Base-by-base conservation (phyloP, 2,113 vertebrate species). In the Junco hyemalis region DNA sequence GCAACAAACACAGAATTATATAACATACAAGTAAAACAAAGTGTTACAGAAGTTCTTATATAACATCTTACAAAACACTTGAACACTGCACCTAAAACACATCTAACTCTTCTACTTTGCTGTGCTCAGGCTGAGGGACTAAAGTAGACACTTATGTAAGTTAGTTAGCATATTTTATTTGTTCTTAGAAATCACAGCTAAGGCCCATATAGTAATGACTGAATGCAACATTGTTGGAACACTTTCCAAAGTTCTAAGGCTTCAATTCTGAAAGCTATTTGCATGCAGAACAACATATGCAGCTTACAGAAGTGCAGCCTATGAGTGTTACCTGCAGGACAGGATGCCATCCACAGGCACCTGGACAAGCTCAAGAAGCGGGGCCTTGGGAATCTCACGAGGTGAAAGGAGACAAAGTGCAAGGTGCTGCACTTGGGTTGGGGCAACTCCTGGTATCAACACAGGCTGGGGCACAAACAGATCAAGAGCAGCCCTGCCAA, bases 1-100 rank as follows among this genome's bases (percentile, higher is more conserved):
- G 51, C 47, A 84, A 81, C n/a, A 63, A 83, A 88, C 48, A 66
- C 33, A 70, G 36, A 80, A 81, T 94, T 94, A 90, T 63, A 88
- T 63, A 88, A 93, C 0, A 6, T 10, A 72, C 9, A 69, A 59
- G 47, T 26, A 50, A 77, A 95, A 80, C 25, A 66, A 72, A 79
- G 50, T 0, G 1, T 77, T 81, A 57, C 8, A 24, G 14, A 80
- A 80, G 31, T 42, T 21, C 22, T 94, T 88, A 60, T 18, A 64
- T 66, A 94, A 92, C 40, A 60, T 22, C 64, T 60, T 68, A 44
- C 63, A 85, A 59, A 66, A 73, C 35, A n/a, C 50, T 29, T 61
- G 29, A 65, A 78, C 8, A 8, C 40, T 15, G 44, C 29, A 38
- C 2, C 48, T 69, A 42, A 72, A 93, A 44, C 26, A 33, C 10